Evolutionary conservation across 1,140 invertebrate genomes (phyloP).

Genomic region (Hyles vespertilio): DNA sequence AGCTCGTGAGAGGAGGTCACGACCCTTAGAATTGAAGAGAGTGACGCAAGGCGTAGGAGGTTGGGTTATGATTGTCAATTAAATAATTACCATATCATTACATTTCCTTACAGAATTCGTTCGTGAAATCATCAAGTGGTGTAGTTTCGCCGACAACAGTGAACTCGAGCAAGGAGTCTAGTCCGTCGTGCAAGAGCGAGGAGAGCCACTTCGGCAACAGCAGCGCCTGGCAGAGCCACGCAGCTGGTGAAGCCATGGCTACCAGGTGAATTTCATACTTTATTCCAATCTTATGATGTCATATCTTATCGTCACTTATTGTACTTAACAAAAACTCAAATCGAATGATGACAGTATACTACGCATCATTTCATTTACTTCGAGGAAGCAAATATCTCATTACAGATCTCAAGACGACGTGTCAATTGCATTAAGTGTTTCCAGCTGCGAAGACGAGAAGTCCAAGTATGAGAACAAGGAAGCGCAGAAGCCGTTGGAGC

Average conservation of each 20-base stretch:
- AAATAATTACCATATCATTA: no score
- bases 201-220: conserved; percentile 64
- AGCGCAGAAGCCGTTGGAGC: conserved; percentile 30
- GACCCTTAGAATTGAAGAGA: no score
- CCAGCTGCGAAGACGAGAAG: conserved; percentile 71
- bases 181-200: conserved; percentile 71
- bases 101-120: conserved; percentile 54
- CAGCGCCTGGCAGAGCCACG: conserved; percentile 65
- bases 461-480: conserved; percentile 58
- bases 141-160: conserved; percentile 57
- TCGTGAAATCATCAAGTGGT: conserved; percentile 59
- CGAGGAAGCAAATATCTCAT: conserved; percentile 1
- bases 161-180: conserved; percentile 70
- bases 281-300: no score
- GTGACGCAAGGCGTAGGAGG: no score
- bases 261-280: conserved; percentile 44
- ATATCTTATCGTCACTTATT: no score
- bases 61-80: no score
- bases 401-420: conserved; percentile 72
- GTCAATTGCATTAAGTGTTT: conserved; percentile 67
- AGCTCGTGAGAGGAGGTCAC: no score
- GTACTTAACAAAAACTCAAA: no score
- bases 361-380: not conserved
- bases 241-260: conserved; percentile 74
- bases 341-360: no score